Evolutionary conservation across 2,888 invertebrate species (phyloP).

Genomic region (Odontothrips loti): DNA sequence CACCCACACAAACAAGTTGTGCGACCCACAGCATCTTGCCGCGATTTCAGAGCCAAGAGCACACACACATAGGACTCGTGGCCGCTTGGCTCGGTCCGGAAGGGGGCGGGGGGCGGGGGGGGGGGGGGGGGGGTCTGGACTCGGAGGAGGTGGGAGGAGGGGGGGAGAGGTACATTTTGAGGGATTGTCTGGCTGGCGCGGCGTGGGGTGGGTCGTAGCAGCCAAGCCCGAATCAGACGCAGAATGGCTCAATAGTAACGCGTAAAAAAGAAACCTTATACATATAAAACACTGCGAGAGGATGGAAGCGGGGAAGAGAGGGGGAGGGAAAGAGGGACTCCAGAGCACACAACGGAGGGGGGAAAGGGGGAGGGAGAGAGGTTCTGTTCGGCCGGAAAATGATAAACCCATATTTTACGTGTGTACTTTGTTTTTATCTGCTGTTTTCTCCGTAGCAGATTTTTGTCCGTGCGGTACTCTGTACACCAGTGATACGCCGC

Average conservation of each 20-base stretch:
- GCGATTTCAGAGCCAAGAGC: no score
- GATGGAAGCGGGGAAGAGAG: neutral
- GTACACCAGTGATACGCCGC: no score
- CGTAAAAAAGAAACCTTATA: constrained; percentile 23
- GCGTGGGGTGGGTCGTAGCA: neutral
- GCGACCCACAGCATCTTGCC: no score
- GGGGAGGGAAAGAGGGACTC: neutral
- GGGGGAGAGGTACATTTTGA: neutral
- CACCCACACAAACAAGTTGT: no score
- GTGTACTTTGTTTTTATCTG: neutral
- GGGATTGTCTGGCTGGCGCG: neutral
- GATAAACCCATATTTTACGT: constrained; percentile 9
- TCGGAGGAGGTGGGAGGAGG: neutral
- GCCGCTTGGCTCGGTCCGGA: neutral
- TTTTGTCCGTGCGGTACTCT: no score
- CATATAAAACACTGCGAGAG: constrained; percentile 6
- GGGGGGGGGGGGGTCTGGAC: neutral
- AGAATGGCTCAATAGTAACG: constrained; percentile 22
- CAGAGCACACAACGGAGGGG: neutral
- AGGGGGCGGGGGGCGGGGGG: neutral
- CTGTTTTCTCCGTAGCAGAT: no score
- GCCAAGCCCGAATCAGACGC: neutral
- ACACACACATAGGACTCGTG: no score
- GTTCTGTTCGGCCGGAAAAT: neutral
- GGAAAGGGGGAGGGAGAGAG: neutral